Conservation (phyloP, 2,888 invertebrate genomes). For the Drosophila koepferae region DNA sequence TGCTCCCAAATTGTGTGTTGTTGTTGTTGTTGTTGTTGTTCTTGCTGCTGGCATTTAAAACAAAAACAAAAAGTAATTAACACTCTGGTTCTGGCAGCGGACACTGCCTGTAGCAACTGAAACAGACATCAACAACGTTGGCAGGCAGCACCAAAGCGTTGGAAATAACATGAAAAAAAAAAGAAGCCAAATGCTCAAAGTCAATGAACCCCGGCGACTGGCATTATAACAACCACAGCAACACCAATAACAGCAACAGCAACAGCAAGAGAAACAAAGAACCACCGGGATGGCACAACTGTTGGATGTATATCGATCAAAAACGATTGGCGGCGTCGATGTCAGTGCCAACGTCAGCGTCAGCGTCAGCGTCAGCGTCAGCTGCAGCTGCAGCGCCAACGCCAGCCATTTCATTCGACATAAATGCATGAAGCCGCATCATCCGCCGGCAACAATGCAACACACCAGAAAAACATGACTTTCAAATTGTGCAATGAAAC, state of each 20-base stretch:
- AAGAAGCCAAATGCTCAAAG: constrained; percentile 45
- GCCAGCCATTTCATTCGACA: constrained; percentile 39
- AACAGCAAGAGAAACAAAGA: constrained; percentile 15
- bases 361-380: not conserved
- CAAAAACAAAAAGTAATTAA: constrained; percentile 74
- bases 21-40: not conserved
- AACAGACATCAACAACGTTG: constrained; percentile 14
- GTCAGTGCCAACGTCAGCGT: constrained; percentile 12
- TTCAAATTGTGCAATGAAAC: constrained; percentile 61
- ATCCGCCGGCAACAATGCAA: constrained; percentile 32
- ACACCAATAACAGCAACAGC: constrained; percentile 2
- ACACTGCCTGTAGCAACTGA: constrained; percentile 22
- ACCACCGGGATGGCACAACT: constrained; percentile 43
- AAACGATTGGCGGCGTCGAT: constrained; percentile 44
- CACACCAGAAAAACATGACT: constrained; percentile 42
- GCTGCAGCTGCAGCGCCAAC: constrained; percentile 3
- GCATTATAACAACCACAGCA: constrained; percentile 32
- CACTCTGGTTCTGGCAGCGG: constrained; percentile 53
- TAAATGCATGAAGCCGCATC: constrained; percentile 26
- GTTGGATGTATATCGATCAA: constrained; percentile 55
- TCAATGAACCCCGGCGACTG: constrained; percentile 67
- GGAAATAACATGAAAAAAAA: constrained; percentile 49
- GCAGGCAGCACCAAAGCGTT: constrained; percentile 32
- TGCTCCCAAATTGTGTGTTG: not conserved
- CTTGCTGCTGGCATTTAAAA: no score